Evolutionary conservation across 2,113 vertebrate genomes (phyloP).

Genomic region (Pachypanchax playfairii): DNA sequence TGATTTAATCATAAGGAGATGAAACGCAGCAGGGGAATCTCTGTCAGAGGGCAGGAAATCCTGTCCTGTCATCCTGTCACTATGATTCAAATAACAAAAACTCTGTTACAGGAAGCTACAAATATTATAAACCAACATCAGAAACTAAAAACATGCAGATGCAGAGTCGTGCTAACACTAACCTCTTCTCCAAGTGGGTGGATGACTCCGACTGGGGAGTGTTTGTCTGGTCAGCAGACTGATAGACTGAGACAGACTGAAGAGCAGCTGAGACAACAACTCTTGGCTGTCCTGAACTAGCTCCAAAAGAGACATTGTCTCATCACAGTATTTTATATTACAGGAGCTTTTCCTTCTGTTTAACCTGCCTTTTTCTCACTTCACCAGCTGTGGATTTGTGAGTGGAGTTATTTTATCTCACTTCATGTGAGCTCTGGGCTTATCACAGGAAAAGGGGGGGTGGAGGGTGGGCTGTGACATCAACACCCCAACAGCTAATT

Average conservation of each 20-base stretch:
- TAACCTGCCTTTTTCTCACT: background rate
- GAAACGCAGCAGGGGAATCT: slow-evolving; percentile 25
- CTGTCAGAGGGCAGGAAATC: slow-evolving; percentile 39
- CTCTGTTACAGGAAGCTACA: background rate
- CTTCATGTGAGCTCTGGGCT: slow-evolving; percentile 48
- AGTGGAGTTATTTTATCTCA: slow-evolving; percentile 51
- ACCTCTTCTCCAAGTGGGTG: slow-evolving; percentile 38
- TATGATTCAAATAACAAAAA: slow-evolving; percentile 27
- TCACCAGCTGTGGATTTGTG: slow-evolving; percentile 1
- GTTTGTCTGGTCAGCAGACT: slow-evolving; percentile 36
- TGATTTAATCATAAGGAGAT: slow-evolving; percentile 14
- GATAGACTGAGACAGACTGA: slow-evolving; percentile 29
- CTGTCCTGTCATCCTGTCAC: slow-evolving; percentile 44
- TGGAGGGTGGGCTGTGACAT: slow-evolving; percentile 38
- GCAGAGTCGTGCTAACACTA: slow-evolving; percentile 10
- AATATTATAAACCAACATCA: background rate
- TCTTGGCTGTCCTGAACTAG: slow-evolving; percentile 36
- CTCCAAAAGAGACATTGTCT: slow-evolving; percentile 49
- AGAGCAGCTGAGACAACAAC: slow-evolving; percentile 23
- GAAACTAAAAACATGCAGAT: background rate
- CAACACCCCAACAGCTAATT: slow-evolving; percentile 37
- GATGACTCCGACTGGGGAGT: background rate
- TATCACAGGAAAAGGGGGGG: slow-evolving; percentile 68
- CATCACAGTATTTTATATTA: background rate
- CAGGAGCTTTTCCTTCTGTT: background rate